Conservation (phyloP, 2,113 vertebrate genomes). For the Prietella phreatophila region DNA sequence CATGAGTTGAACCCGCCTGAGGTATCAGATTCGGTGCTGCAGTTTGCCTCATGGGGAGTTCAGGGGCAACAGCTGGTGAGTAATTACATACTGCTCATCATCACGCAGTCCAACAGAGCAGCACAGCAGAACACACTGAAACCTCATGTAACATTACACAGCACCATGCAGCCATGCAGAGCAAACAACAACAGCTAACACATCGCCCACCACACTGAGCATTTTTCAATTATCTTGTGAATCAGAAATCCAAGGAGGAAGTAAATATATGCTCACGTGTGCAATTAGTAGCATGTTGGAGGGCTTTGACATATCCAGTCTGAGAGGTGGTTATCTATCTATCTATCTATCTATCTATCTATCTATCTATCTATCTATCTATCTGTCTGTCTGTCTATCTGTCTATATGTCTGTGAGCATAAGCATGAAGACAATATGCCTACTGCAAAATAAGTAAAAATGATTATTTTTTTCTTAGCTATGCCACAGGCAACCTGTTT, state of each 20-base stretch:
- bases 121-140: conserved; percentile 6
- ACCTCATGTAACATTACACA: background rate
- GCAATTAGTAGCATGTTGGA: background rate
- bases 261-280: background rate
- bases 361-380: background rate
- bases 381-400: too few species aligned
- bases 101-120: conserved; percentile 16
- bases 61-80: conserved; percentile 93
- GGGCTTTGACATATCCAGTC: background rate
- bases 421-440: background rate
- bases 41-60: conserved; percentile 92
- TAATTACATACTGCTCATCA: conserved; percentile 10
- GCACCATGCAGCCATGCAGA: conserved; percentile 7
- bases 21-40: conserved; percentile 88
- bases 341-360: background rate
- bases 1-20: conserved; percentile 95
- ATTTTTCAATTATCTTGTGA: conserved; percentile 17
- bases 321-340: background rate
- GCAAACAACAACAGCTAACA: conserved; percentile 1
- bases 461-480: background rate
- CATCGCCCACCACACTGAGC: background rate
- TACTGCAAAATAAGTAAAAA: background rate
- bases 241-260: conserved; percentile 5
- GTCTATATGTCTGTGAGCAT: too few species aligned
- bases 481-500: conserved; percentile 25